Base-by-base conservation (phyloP, 2,888 invertebrate species). In the Papilio demoleus region DNA sequence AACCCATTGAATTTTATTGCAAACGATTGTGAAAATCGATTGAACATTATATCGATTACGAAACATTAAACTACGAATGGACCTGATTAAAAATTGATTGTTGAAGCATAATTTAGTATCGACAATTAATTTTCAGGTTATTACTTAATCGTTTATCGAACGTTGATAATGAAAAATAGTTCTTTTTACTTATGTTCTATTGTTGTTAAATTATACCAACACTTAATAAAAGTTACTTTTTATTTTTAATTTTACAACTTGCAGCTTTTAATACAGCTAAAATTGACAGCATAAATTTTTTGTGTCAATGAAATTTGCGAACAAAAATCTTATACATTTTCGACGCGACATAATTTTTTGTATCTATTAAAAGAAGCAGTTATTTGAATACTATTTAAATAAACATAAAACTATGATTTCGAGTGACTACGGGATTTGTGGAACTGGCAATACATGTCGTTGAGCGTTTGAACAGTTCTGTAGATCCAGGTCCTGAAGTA, bases 401-500 rank as follows among this genome's bases (percentile, higher is more conserved):
- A n/a, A n/a, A n/a, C n/a, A n/a, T n/a, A n/a, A n/a, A n/a, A n/a
- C n/a, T 9, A 45, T 47, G 8, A 8, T 42, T 45, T 34, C 4
- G 34, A 12, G 8, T 31, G 12, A 19, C 47, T 14, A 17, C 19
- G 31, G 17, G 31, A 27, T 62, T 72, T 70, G 64, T 76, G 77
- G 73, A 80, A 80, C 36, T 70, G 63, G 72, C 81, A 81, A 76
- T 73, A 81, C 58, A 68, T 67, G 22, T 58, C 56, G 14, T 76
- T 73, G 50, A 82, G 73, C 31, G 65, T 40, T 8, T 24, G 19
- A 9, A 75, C 71, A 4, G 74, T 74, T 8, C n/a, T 62, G 2
- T 67, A 22, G 53, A 82, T 81, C 82, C 81, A 82, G 0, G 56
- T 40, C 34, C 63, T 73, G 65, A 75, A 77, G 64, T 74, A 75